These are phyloP conservation scores for Lycodopsis pacificus DNA, from an alignment of 2,797 vertebrate species.

Conservation along the genomic window DNA sequence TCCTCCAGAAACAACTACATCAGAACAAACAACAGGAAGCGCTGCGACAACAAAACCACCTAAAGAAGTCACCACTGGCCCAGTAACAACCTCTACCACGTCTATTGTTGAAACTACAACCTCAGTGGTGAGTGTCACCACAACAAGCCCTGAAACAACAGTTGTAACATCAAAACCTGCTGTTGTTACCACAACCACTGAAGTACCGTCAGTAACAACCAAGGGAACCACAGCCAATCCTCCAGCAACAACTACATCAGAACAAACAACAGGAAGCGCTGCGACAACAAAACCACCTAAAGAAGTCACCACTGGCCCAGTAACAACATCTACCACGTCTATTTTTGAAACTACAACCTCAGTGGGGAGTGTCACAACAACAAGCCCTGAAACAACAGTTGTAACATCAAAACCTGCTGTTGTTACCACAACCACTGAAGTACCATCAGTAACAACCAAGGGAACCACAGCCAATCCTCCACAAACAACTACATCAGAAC, in stretches of 20 bases:
- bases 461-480: not conserved
- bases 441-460: not conserved
- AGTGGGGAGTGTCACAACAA: not conserved
- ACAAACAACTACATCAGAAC: not conserved
- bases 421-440: not conserved
- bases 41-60: not conserved
- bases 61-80: not conserved
- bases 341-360: not conserved
- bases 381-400: not conserved
- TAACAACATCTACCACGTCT: not conserved
- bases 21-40: not conserved
- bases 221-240: not conserved
- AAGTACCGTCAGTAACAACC: not conserved
- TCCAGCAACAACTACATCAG: not conserved
- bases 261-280: not conserved
- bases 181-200: conserved; percentile 13
- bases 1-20: not conserved
- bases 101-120: conserved; percentile 1
- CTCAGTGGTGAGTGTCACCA: not conserved
- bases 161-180: conserved; percentile 12
- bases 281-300: not conserved
- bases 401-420: not conserved
- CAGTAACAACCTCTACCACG: not conserved
- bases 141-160: not conserved
- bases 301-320: not conserved